Conservation (phyloP, 2,113 vertebrate genomes). For the Oryzias celebensis region DNA sequence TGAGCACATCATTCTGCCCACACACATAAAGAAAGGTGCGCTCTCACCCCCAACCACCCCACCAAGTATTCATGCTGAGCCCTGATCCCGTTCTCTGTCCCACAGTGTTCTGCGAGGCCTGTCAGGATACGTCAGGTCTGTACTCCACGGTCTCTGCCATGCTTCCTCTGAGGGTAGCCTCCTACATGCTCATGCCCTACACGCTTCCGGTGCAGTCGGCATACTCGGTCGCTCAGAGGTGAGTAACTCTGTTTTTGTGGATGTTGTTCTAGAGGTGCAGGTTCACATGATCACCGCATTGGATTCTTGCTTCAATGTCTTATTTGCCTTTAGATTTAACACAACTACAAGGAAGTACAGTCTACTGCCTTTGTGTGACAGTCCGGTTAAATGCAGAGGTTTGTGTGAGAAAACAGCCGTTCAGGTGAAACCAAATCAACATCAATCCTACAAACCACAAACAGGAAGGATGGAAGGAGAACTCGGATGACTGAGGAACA, state of each 20-base stretch:
- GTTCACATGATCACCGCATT: no score
- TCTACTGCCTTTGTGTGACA: no score
- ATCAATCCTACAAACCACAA: no score
- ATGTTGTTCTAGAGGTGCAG: no score
- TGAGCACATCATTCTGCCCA: conserved; percentile 76
- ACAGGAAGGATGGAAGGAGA: no score
- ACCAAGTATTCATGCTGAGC: background rate
- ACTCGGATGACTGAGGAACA: no score
- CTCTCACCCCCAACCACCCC: background rate
- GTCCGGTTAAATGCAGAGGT: no score
- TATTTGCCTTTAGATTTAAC: no score
- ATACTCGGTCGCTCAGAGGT: conserved; percentile 81
- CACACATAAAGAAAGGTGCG: conserved; percentile 80
- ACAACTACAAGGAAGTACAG: no score
- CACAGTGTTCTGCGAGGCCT: conserved; percentile 81
- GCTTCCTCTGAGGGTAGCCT: conserved; percentile 82
- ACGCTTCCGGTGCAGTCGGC: conserved; percentile 86
- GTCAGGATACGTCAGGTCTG: conserved; percentile 75
- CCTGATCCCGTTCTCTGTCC: conserved; percentile 13
- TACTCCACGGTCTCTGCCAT: conserved; percentile 75
- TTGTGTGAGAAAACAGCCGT: no score
- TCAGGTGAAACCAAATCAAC: no score
- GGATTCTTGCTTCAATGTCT: no score
- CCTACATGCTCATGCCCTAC: conserved; percentile 86
- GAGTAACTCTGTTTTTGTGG: conserved; percentile 20